These are phyloP conservation scores for Yasuhikotakia modesta DNA, from an alignment of 2,797 vertebrate species.

Conservation along the genomic window DNA sequence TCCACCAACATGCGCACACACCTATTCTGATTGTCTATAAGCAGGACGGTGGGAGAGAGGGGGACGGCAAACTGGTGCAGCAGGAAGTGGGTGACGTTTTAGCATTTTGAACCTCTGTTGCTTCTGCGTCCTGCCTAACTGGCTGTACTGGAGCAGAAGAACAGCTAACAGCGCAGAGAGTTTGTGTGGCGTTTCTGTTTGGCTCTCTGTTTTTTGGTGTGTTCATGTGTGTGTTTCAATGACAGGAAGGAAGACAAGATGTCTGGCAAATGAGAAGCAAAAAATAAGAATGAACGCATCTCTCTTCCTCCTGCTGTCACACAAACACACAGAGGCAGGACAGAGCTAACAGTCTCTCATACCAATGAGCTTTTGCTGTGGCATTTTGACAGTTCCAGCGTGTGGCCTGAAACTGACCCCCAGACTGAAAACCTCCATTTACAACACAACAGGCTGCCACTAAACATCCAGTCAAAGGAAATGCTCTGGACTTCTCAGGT, in stretches of 20 bases:
- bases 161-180: constrained; percentile 32
- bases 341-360: constrained; percentile 33
- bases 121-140: constrained; percentile 13
- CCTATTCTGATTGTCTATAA: constrained; percentile 1
- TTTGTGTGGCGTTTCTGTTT: constrained; percentile 44
- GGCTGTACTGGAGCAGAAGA: constrained; percentile 38
- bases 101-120: constrained; percentile 31
- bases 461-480: constrained; percentile 27
- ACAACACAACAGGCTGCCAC: constrained; percentile 35
- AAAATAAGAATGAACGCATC: neutral
- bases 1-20: constrained; percentile 4
- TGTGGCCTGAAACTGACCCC: constrained; percentile 41
- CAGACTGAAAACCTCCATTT: constrained; percentile 42
- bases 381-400: constrained; percentile 40
- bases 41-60: constrained; percentile 23
- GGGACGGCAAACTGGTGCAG: constrained; percentile 10
- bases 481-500: neutral
- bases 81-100: constrained; percentile 38
- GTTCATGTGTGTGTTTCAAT: constrained; percentile 28
- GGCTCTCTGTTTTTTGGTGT: constrained; percentile 18
- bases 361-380: constrained; percentile 37
- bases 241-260: constrained; percentile 19
- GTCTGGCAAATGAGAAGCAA: neutral
- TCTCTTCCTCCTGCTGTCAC: constrained; percentile 3
- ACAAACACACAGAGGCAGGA: constrained; percentile 14